Percentiles rank a stretch among this genome's conserved stretches.
phyloP scores from a whole-genome alignment of 1,140 invertebrate species.

The Hyphantria cunea region DNA sequence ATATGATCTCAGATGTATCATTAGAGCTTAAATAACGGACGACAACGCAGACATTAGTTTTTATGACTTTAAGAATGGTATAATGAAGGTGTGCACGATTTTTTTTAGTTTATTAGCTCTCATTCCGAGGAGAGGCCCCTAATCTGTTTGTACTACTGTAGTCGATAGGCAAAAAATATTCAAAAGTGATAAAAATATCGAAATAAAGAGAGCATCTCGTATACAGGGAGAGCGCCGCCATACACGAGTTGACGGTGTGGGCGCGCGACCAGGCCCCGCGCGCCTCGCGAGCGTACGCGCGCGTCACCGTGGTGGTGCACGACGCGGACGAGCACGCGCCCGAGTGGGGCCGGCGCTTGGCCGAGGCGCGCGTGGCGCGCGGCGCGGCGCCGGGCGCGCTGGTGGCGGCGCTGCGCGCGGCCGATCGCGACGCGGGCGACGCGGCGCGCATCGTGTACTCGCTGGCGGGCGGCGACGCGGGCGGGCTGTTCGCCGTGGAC shows the following conservation, averaged over 20 bases:
- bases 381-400: constrained; percentile 48
- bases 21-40: no score
- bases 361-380: constrained; percentile 52
- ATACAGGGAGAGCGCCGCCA: constrained; percentile 88
- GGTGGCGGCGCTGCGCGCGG: constrained; percentile 52
- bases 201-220: constrained; percentile 7
- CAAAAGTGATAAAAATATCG: no score
- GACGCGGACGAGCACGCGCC: constrained; percentile 96
- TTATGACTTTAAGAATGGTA: no score
- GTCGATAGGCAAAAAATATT: no score
- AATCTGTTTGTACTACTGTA: no score
- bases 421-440: constrained; percentile 47
- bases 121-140: no score
- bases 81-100: no score
- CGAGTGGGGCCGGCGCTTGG: constrained; percentile 66
- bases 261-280: constrained; percentile 94
- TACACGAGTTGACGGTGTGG: constrained; percentile 94
- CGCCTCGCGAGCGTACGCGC: constrained; percentile 91
- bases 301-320: constrained; percentile 90
- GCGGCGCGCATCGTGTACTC: constrained; percentile 49
- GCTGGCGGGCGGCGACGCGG: constrained; percentile 87
- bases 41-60: no score
- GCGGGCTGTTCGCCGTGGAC: constrained; percentile 92
- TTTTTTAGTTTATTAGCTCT: no score
- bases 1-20: no score